Evolutionary conservation across 2,797 vertebrate genomes (phyloP), one percentile per base, ranked within the genome.

Genomic region (Pangasius krempfi): DNA sequence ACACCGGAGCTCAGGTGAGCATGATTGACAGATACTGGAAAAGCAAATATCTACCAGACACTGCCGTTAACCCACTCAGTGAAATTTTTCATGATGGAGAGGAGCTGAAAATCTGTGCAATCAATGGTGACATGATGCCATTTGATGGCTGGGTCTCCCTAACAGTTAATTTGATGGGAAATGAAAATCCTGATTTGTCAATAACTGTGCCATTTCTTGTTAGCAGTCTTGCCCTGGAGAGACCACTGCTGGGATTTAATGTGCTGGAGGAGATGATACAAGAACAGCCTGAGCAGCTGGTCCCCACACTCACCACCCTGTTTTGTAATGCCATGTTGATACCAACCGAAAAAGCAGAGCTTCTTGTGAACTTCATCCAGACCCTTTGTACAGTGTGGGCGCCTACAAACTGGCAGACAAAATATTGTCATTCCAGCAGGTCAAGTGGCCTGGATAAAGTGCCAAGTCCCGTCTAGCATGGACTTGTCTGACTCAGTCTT

Each of bases 61-160:
- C 10, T 6, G 0, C 1, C 2, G 33, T 92, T 0, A 89, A 27
- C 0, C 84, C 66, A 12, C 81, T 91, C 5, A 88, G 56, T 75
- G 85, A 93, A 2, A 90, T 92, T 0, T 4, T 91, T 54, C 56
- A 79, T 50, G 83, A 89, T 4, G 20, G 88, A 44, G 89, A 91
- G 0, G 58, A 91, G 44, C 20, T 93, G 25, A 33, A 68, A 1
- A 27, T 92, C 0, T 52, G 76, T 87, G 85, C 89, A 0, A 85
- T 92, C 0, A 92, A 91, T 50, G 80, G 88, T 22, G 90, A 86
- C 0, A 2, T 47, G 0, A 14, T 92, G 1, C 91, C 86, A 0
- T 93, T 91, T 89, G 87, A 93, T 88, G 88, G 92, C 10, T 92
- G 84, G 88, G 66, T 91, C 0, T 2, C 68, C 0, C 12, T 91